phyloP scores from a whole-genome alignment of 1,140 invertebrate species.

The Vanessa tameamea region DNA sequence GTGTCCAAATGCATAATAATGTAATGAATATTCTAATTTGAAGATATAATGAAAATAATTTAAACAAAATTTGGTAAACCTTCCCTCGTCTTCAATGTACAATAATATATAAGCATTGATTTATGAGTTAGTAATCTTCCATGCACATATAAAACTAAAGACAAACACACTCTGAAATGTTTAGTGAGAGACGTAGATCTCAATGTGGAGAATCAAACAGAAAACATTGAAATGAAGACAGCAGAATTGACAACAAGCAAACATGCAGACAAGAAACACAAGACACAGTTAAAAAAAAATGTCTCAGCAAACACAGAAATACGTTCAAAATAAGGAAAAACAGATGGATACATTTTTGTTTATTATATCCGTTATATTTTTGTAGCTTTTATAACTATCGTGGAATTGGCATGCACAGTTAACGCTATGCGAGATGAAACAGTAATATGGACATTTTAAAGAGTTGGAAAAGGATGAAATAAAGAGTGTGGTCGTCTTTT shows the following conservation, averaged over 20 bases:
- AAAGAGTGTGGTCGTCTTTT: constrained; percentile 76
- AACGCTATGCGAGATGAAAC: constrained; percentile 54
- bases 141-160: constrained; percentile 80
- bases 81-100: constrained; percentile 47
- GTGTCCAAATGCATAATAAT: too few relatives aligned
- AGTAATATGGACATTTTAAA: constrained; percentile 48
- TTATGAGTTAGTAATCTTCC: constrained; percentile 63
- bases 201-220: constrained; percentile 50
- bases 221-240: constrained; percentile 48
- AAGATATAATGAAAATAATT: background rate
- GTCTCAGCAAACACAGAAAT: constrained; percentile 47
- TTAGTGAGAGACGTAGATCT: constrained; percentile 51
- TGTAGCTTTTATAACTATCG: constrained; percentile 65
- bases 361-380: constrained; percentile 58
- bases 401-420: constrained; percentile 74
- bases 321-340: constrained; percentile 17
- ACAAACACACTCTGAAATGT: constrained; percentile 79
- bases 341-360: constrained; percentile 53
- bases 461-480: constrained; percentile 54
- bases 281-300: constrained; percentile 49
- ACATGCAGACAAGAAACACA: constrained; percentile 54
- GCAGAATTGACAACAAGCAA: constrained; percentile 41
- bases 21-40: background rate
- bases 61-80: constrained; percentile 32
- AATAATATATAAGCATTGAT: constrained; percentile 49